Evolutionary conservation across 2,888 invertebrate species (phyloP), one percentile per base, ranked within the genome.

Genomic region (Drosophila formosana): DNA sequence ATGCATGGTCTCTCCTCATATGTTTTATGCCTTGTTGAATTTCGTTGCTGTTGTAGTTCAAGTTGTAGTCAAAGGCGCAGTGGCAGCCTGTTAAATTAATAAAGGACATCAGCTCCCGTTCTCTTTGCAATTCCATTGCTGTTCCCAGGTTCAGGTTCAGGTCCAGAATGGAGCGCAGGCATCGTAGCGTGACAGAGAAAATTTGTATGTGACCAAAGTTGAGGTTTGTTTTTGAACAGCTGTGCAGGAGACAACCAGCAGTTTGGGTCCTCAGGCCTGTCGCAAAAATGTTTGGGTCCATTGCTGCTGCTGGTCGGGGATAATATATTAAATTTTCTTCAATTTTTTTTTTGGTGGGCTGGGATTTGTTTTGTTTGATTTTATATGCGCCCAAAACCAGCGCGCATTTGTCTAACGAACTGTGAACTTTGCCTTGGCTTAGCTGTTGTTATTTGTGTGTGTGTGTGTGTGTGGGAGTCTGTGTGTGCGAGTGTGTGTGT

Each of bases 1-100:
- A 91, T 91, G 91, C 90, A 91, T 89, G 80, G 76, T 53, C 78
- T 69, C 74, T 73, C 89, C 37, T 89, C 91, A 90, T 90, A 90
- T 90, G 90, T 90, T 91, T 89, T 90, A 90, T 88, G 88, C 90
- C 86, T 88, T 91, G 91, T 90, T 91, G 90, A 90, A 89, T 89
- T 84, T 79, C 81, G 87, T 76, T 76, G 78, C 73, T 56, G 66
- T 69, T 77, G 82, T 82, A 76, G 78, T 78, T 82, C 79, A 83
- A 83, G 88, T 88, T 83, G 82, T 85, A 79, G 82, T 77, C 83
- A 87, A 83, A 83, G 83, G 82, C 85, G 77, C 81, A 71, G 45
- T 28, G 71, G 66, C 45, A 51, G 75, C 72, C 85, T 88, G 88
- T 80, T 88, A 88, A 89, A 90, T 89, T 90, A 90, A 89, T 90